Conservation (phyloP, 1,140 invertebrate species). For the Pseudomyrmex flavicornis region DNA sequence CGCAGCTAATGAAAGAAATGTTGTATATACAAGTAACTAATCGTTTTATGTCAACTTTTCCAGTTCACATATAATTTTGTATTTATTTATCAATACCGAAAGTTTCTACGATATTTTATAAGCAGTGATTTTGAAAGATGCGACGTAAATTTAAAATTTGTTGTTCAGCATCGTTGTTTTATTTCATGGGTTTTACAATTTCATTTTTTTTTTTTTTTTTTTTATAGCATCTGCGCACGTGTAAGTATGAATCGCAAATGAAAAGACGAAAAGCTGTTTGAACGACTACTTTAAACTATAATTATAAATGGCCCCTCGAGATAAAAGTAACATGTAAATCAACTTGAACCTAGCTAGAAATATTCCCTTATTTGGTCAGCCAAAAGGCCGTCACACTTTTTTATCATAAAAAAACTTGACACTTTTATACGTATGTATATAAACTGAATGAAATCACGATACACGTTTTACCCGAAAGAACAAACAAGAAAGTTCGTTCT, state of each 20-base stretch:
- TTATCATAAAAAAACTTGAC: conserved; percentile 31
- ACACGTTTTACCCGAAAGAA: not conserved
- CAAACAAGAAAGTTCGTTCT: not conserved
- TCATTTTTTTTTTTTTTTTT: not conserved
- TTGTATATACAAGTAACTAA: not conserved
- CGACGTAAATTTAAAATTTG: no score
- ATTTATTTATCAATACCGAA: no score
- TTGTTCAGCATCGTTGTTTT: not conserved
- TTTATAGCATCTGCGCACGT: not conserved
- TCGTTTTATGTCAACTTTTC: not conserved
- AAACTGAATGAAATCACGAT: conserved; percentile 16
- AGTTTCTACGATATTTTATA: no score
- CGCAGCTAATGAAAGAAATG: not conserved
- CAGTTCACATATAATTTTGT: not conserved
- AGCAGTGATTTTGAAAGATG: no score
- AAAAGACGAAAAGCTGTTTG: not conserved
- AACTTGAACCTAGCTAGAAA: not conserved
- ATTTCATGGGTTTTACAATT: conserved; percentile 4
- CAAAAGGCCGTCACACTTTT: not conserved
- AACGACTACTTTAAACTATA: not conserved
- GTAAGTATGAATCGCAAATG: not conserved
- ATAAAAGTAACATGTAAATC: not conserved
- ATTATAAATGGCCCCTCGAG: not conserved
- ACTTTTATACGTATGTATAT: conserved; percentile 72
- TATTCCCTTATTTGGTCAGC: not conserved